Evolutionary conservation across 1,140 invertebrate species (phyloP).

Genomic region (Aplysia californica): DNA sequence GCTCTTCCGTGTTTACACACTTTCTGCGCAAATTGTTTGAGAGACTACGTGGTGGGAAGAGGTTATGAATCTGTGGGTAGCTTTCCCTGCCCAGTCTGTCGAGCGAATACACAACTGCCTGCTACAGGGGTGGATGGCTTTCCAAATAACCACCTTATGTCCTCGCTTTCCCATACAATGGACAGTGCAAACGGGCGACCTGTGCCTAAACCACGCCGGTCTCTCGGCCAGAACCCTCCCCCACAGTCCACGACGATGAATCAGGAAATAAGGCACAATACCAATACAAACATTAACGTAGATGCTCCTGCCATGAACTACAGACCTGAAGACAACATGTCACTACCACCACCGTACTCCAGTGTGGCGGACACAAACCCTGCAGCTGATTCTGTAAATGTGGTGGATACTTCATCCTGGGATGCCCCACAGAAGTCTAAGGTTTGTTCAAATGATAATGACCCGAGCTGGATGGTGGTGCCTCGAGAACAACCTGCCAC

Average conservation of each 20-base stretch:
- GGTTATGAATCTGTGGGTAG: constrained; percentile 36
- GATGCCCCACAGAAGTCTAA: background rate
- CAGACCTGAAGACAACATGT: too few relatives aligned
- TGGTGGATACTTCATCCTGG: too few relatives aligned
- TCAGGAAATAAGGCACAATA: too few relatives aligned
- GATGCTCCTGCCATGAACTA: too few relatives aligned
- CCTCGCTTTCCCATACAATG: constrained; percentile 53
- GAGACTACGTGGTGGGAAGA: constrained; percentile 46
- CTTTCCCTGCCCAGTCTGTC: constrained; percentile 62
- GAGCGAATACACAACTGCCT: constrained; percentile 41
- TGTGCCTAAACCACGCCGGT: constrained; percentile 33
- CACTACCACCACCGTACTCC: background rate
- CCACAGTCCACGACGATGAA: too few relatives aligned
- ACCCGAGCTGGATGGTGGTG: constrained; percentile 14
- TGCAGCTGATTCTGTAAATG: background rate
- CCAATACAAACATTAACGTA: too few relatives aligned
- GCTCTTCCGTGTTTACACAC: constrained; percentile 62
- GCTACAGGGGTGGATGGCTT: constrained; percentile 45
- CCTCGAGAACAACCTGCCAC: background rate
- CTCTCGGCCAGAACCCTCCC: background rate
- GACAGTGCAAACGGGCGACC: constrained; percentile 29
- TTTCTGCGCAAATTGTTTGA: constrained; percentile 58
- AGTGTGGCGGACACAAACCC: constrained; percentile 7
- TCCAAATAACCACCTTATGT: constrained; percentile 54
- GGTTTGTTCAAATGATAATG: constrained; percentile 17